These are phyloP conservation scores for Ranitomeya variabilis DNA, from an alignment of 2,113 vertebrate species.

Conservation along the genomic window DNA sequence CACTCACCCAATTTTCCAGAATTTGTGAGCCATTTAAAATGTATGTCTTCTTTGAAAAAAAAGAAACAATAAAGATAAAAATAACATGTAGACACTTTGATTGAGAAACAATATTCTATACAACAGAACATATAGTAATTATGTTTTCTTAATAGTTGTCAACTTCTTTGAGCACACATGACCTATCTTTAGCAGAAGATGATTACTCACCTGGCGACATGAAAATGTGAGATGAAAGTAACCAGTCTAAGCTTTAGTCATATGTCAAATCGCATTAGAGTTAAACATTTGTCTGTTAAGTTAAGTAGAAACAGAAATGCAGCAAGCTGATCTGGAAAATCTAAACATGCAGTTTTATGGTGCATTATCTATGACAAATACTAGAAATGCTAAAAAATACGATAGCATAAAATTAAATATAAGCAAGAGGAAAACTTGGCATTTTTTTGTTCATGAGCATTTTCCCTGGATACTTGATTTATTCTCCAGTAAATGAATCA, in stretches of 20 bases:
- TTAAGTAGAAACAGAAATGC: not conserved
- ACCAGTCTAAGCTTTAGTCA: not conserved
- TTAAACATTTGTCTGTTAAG: not conserved
- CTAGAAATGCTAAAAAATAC: too few relatives aligned
- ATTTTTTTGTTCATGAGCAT: too few relatives aligned
- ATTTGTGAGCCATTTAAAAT: not conserved
- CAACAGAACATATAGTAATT: not conserved
- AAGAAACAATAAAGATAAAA: not conserved
- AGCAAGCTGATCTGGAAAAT: not conserved
- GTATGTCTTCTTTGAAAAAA: not conserved
- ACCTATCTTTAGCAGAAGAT: not conserved
- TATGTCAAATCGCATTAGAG: not conserved
- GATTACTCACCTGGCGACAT: not conserved
- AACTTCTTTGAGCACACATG: not conserved
- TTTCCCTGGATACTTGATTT: too few relatives aligned
- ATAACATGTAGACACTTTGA: not conserved
- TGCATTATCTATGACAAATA: not conserved
- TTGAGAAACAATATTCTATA: not conserved
- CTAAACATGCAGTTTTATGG: not conserved
- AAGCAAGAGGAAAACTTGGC: too few relatives aligned
- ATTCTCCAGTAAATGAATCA: too few relatives aligned
- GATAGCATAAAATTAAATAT: too few relatives aligned
- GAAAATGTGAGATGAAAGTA: not conserved
- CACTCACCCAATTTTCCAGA: too few relatives aligned
- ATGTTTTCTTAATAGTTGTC: not conserved